Evolutionary conservation across 2,888 invertebrate genomes (phyloP), one percentile per base, ranked within the genome.

Genomic region (Theodoxus fluviatilis): DNA sequence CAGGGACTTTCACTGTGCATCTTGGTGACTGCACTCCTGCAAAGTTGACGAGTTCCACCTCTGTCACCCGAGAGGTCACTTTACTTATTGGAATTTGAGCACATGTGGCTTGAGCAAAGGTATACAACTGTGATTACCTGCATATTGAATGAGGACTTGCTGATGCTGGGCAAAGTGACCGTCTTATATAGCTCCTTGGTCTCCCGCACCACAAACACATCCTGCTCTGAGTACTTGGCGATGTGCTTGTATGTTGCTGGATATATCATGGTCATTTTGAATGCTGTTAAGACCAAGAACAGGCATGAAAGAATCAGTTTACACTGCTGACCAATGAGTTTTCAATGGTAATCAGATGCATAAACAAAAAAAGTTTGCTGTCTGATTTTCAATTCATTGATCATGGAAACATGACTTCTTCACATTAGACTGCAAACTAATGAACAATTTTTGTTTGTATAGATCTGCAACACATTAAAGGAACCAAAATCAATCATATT

Each of bases 221-320:
- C 91, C 79, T 94, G 94, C 38, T 90, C 89, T 12, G 92, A 90
- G 86, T 93, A 98, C 85, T 97, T 98, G 7, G 91, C 90, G 22
- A 98, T 92, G 81, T 98, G 97, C 84, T 95, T 94, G 69, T 94
- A 92, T 37, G 95, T 95, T 0, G 97, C 98, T 2, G 99, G 99
- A 87, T 93, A 94, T 75, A 98, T 94, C 35, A 98, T 90, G 9
- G 94, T 94, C 0, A 94, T 91, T 85, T 96, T 96, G 3, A 98
- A 89, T 69, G 74, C 86, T 85, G 87, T 68, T 85, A 83, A n/a
- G n/a, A n/a, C n/a, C n/a, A n/a, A n/a, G n/a, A 65, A 64, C 9
- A n/a, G n/a, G n/a, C n/a, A n/a, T n/a, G n/a, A n/a, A n/a, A n/a
- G n/a, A n/a, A n/a, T n/a, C n/a, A n/a, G n/a, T n/a, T n/a, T n/a